phyloP scores from a whole-genome alignment of 1,140 invertebrate species.

The Hypsibius dujardini region DNA sequence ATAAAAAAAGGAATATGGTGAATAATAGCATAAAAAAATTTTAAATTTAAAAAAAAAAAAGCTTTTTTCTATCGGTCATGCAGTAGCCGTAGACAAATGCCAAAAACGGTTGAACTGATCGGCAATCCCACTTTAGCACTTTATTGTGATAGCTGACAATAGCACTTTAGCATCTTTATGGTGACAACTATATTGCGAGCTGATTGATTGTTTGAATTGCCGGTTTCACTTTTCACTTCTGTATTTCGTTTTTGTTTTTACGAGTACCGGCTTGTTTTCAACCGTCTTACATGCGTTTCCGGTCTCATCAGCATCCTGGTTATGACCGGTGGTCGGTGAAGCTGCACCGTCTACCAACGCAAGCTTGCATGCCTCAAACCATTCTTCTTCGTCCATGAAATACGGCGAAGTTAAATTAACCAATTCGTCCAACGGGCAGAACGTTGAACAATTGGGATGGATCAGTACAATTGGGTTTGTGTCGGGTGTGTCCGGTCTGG shows the following conservation, averaged over 20 bases:
- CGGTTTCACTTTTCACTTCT: background rate
- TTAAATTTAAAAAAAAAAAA: too few species aligned
- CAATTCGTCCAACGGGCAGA: background rate
- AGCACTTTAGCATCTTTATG: too few species aligned
- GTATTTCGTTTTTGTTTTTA: background rate
- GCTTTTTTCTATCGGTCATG: too few species aligned
- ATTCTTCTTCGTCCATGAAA: background rate
- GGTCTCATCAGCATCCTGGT: too few species aligned
- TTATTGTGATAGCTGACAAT: too few species aligned
- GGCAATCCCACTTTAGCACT: too few species aligned
- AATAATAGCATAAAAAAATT: too few species aligned
- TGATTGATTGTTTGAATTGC: too few species aligned
- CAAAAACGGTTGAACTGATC: too few species aligned
- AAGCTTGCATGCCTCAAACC: background rate
- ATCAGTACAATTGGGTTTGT: background rate
- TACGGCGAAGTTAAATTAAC: background rate
- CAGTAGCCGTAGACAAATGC: too few species aligned
- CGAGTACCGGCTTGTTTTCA: background rate
- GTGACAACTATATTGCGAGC: too few species aligned
- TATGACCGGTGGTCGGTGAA: background rate
- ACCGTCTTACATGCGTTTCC: background rate
- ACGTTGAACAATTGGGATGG: background rate
- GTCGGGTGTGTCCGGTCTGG: background rate
- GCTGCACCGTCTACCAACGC: background rate
- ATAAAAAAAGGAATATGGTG: too few species aligned